These are phyloP conservation scores for Coregonus ussuriensis DNA, from an alignment of 2,797 vertebrate genomes.

Conservation along the genomic window DNA sequence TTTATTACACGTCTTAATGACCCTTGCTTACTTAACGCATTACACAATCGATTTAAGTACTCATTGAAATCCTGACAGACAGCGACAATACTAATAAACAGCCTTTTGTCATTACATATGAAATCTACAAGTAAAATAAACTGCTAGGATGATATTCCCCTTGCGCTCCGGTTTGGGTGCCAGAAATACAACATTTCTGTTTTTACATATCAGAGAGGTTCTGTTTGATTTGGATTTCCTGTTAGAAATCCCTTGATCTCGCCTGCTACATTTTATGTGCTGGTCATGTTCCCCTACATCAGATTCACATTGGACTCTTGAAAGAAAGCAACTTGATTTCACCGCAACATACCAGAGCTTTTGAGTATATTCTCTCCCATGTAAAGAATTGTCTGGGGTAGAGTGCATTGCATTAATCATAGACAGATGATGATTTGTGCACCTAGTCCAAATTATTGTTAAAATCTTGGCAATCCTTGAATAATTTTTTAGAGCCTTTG, in stretches of 20 bases:
- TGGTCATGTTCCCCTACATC: conserved; percentile 49
- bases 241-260: conserved; percentile 68
- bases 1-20: conserved; percentile 4
- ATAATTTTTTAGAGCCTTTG: not conserved
- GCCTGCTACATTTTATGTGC: conserved; percentile 61
- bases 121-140: conserved; percentile 56
- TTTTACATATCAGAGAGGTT: conserved; percentile 29
- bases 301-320: conserved; percentile 23
- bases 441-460: not conserved
- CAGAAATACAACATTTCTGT: conserved; percentile 28
- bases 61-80: conserved; percentile 29
- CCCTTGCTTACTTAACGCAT: conserved; percentile 35
- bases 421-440: too few species aligned
- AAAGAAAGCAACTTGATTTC: conserved; percentile 33
- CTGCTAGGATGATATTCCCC: conserved; percentile 2
- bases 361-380: not conserved
- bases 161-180: conserved; percentile 1
- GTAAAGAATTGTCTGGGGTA: too few species aligned
- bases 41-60: conserved; percentile 26
- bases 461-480: not conserved
- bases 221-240: conserved; percentile 56
- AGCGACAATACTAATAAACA: conserved; percentile 31
- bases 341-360: conserved; percentile 12
- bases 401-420: too few species aligned
- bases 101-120: conserved; percentile 36